These are phyloP conservation scores for Marisa cornuarietis DNA, from an alignment of 1,140 invertebrate genomes.

Conservation along the genomic window DNA sequence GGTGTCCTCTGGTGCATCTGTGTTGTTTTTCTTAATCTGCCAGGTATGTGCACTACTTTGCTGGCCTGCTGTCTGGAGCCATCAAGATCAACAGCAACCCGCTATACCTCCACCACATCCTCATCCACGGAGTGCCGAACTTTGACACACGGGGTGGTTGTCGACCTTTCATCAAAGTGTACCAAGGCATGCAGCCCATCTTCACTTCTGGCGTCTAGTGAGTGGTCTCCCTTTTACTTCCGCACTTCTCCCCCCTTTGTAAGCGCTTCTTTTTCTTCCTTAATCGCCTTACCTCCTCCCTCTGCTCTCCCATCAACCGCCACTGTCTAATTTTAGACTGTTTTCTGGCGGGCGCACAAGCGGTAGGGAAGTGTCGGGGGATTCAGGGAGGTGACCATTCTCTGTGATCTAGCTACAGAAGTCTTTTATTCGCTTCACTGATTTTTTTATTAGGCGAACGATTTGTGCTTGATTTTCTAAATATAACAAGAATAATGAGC, in stretches of 20 bases:
- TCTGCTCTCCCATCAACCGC: not conserved
- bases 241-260: not conserved
- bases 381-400: no score
- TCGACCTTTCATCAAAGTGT: slow-evolving; percentile 81
- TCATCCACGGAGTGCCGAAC: slow-evolving; percentile 83
- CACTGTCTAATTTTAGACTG: not conserved
- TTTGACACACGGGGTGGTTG: slow-evolving; percentile 77
- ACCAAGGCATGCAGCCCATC: slow-evolving; percentile 83
- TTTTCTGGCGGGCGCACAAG: no score
- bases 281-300: not conserved
- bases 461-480: no score
- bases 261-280: not conserved
- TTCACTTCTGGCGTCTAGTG: slow-evolving; percentile 85
- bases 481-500: no score
- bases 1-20: no score
- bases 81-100: slow-evolving; percentile 87
- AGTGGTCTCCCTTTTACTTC: slow-evolving; percentile 63
- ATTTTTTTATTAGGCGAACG: no score
- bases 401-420: no score
- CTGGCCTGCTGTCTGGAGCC: slow-evolving; percentile 85
- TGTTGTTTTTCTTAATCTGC: slow-evolving; percentile 26
- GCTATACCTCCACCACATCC: slow-evolving; percentile 85
- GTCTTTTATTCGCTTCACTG: no score
- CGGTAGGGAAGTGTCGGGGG: no score
- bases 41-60: slow-evolving; percentile 90